Base-by-base conservation (phyloP, 1,140 invertebrate species). In the Lutraria rhynchaena region DNA sequence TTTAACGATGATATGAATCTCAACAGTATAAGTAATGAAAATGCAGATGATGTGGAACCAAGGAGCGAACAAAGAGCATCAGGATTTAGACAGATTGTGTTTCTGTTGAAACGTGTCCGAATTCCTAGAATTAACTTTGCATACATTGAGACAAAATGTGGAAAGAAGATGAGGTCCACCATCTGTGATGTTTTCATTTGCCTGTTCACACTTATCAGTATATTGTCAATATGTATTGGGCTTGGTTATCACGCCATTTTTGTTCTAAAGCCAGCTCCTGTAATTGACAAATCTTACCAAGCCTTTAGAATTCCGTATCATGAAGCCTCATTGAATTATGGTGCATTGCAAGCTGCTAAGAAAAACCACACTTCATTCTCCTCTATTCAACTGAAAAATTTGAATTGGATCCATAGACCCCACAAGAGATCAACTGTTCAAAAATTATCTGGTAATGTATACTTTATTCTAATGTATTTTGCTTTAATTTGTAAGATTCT, bases 281-380 rank as follows among this genome's bases (percentile, higher is more conserved):
- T 87, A n/a, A 87, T 91, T 35, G 90, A 91, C 63, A 89, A 89
- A 58, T 91, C 90, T 15, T 83, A 89, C 41, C 75, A 86, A 55
- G 85, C 90, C 27, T 91, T 91, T 69, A 85, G 84, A 58, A 91
- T 91, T 70, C 90, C 90, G 35, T 86, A 90, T 69, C 90, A 91
- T 78, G 49, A 84, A 57, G 87, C 86, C 15, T 89, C 88, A 27
- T 35, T 82, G 19, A 75, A 86, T 61, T 87, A 78, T 81, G 86
- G 88, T 22, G 86, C 88, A 13, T 74, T 89, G 22, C 83, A 81
- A 27, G 19, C 82, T 11, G 90, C 88, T 1, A 82, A 78, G 15
- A 82, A 73, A 29, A 75, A 89, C 11, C 33, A 33, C 15, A 51
- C 73, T 11, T 29, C 63, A 22, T 67, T 67, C 37, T 27, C 29